Conservation (phyloP, 2,888 invertebrate species). For the Parnassius smintheus region DNA sequence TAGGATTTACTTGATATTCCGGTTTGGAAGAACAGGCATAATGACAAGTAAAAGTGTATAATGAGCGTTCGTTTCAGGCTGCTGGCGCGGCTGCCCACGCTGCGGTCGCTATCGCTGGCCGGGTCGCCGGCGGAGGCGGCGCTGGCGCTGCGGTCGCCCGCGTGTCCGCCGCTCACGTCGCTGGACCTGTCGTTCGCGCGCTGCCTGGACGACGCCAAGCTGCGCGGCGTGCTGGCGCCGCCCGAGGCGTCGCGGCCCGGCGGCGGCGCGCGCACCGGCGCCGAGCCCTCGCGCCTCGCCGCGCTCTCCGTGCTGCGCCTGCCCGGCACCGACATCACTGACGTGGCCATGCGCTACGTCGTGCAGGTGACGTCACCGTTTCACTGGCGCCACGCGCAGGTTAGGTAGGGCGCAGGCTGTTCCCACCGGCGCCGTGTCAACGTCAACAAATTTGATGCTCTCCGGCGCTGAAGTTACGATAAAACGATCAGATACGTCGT, state of each 20-base stretch:
- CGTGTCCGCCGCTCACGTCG: slow-evolving; percentile 88
- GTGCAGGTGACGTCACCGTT: too few relatives aligned
- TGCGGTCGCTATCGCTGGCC: slow-evolving; percentile 89
- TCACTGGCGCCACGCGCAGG: too few relatives aligned
- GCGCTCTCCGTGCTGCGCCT: slow-evolving; percentile 87
- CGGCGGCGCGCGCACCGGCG: slow-evolving; percentile 64
- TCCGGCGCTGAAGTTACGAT: too few relatives aligned
- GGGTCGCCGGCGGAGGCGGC: slow-evolving; percentile 89
- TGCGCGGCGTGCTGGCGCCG: slow-evolving; percentile 92
- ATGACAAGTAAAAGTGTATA: too few relatives aligned
- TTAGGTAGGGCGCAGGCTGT: too few relatives aligned
- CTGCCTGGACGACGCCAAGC: slow-evolving; percentile 90
- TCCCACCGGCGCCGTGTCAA: too few relatives aligned
- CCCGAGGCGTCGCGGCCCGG: slow-evolving; percentile 91
- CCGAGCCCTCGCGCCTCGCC: slow-evolving; percentile 80
- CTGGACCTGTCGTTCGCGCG: slow-evolving; percentile 94
- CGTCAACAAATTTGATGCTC: too few relatives aligned
- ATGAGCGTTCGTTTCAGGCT: slow-evolving; percentile 63
- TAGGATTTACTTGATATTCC: too few relatives aligned
- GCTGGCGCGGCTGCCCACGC: slow-evolving; percentile 90
- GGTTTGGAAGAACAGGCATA: too few relatives aligned
- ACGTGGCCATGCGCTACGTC: too few relatives aligned
- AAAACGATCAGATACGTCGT: too few relatives aligned
- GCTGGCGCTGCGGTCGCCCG: slow-evolving; percentile 89
- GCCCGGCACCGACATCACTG: too few relatives aligned